Percentiles rank a stretch among this genome's conserved stretches.
phyloP scores from a whole-genome alignment of 1,140 invertebrate genomes.

The Anoplophora glabripennis region DNA sequence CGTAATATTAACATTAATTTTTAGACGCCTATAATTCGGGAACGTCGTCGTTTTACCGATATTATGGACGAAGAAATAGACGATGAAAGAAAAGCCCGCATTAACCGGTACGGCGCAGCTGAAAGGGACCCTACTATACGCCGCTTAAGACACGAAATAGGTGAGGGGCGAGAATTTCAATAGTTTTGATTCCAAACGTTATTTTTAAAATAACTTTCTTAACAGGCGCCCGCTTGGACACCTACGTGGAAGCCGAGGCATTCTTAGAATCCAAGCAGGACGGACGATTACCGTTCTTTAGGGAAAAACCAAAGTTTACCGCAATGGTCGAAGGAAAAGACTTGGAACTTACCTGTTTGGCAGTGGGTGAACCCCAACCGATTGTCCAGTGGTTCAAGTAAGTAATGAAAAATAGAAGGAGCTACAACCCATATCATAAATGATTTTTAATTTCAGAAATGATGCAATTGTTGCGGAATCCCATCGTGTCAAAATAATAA shows the following conservation, averaged over 20 bases:
- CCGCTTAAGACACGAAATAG: slow-evolving; percentile 76
- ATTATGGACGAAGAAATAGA: slow-evolving; percentile 96
- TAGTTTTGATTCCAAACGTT: no score
- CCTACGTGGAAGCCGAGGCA: slow-evolving; percentile 80
- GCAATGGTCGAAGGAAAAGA: slow-evolving; percentile 78
- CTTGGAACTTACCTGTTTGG: slow-evolving; percentile 77
- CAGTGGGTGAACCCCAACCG: slow-evolving; percentile 86
- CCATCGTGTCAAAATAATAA: slow-evolving; percentile 71
- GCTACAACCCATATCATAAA: not conserved
- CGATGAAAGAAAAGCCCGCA: slow-evolving; percentile 78
- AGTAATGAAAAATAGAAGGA: slow-evolving; percentile 28
- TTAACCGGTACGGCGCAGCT: slow-evolving; percentile 70
- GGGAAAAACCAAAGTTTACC: slow-evolving; percentile 74
- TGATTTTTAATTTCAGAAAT: slow-evolving; percentile 54
- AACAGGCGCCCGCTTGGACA: slow-evolving; percentile 65
- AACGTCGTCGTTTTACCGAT: slow-evolving; percentile 87
- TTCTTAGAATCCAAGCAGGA: slow-evolving; percentile 76
- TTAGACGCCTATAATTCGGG: slow-evolving; percentile 81
- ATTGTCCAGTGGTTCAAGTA: slow-evolving; percentile 92
- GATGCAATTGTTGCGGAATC: slow-evolving; percentile 81
- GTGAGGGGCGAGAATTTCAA: slow-evolving; percentile 27
- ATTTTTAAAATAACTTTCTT: not conserved
- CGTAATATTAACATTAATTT: slow-evolving; percentile 11
- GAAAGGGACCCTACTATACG: slow-evolving; percentile 67
- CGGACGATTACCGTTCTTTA: slow-evolving; percentile 75